A percentile compares a stretch with the other conserved stretches of the same genome.
Evolutionary conservation across 2,888 invertebrate species (phyloP).

Genomic region (Lithosia quadra): DNA sequence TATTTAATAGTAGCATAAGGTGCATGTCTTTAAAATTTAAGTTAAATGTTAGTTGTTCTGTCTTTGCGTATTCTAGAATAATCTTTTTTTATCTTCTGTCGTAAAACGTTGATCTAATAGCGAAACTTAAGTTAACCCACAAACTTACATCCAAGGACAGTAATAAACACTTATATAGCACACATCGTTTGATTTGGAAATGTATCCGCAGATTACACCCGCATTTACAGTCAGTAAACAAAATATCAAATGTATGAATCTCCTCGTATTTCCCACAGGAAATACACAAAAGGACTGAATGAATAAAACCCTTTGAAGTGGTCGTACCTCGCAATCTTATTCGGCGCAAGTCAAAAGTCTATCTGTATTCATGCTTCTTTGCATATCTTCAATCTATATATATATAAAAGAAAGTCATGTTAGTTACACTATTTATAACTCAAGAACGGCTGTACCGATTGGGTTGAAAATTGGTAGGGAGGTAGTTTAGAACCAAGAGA

Average conservation of each 20-base stretch:
- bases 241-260: constrained; percentile 47
- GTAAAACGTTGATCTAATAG: too few species aligned
- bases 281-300: constrained; percentile 28
- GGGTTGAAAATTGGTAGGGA: too few species aligned
- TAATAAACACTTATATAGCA: background rate
- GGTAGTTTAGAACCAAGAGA: too few species aligned
- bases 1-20: too few species aligned
- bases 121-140: background rate
- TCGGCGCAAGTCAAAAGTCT: constrained; percentile 23
- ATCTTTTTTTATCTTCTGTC: too few species aligned
- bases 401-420: too few species aligned
- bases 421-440: too few species aligned
- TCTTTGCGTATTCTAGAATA: too few species aligned
- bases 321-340: constrained; percentile 36
- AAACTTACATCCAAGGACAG: background rate
- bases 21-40: too few species aligned
- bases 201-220: background rate
- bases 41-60: too few species aligned
- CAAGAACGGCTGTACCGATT: too few species aligned
- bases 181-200: constrained; percentile 2
- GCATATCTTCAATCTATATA: too few species aligned
- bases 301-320: constrained; percentile 44
- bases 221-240: constrained; percentile 41
- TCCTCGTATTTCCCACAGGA: constrained; percentile 44
- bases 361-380: constrained; percentile 18